A percentile compares a stretch with the other conserved stretches of the same genome.
Conservation (phyloP, 1,140 invertebrate species). For the Monomorium pharaonis region DNA sequence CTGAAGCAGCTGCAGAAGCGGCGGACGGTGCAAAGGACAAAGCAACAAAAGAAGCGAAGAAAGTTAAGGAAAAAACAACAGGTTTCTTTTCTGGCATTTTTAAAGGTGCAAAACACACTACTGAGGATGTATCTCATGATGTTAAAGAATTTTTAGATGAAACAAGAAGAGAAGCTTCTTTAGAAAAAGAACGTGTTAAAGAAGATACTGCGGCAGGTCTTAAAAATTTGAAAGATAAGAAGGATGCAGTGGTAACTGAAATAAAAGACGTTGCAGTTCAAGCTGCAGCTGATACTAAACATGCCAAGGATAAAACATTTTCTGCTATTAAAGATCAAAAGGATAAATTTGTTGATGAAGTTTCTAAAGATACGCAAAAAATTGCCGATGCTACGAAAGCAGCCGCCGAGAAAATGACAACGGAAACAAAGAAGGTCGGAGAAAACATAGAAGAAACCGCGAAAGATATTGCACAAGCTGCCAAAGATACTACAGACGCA, state of each 20-base stretch:
- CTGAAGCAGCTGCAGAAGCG: not conserved
- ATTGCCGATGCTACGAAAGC: slow-evolving; percentile 26
- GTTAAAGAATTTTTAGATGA: slow-evolving; percentile 65
- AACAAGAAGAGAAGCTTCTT: slow-evolving; percentile 59
- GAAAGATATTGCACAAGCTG: slow-evolving; percentile 49
- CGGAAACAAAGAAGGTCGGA: slow-evolving; percentile 37
- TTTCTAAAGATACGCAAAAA: slow-evolving; percentile 51
- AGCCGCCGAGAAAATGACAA: slow-evolving; percentile 24
- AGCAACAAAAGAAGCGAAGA: slow-evolving; percentile 44
- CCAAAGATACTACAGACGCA: not conserved
- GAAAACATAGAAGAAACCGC: too few species aligned
- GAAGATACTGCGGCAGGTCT: not conserved
- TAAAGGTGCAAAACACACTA: slow-evolving; percentile 67
- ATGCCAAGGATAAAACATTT: slow-evolving; percentile 26
- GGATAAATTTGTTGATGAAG: slow-evolving; percentile 42
- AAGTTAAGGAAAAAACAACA: slow-evolving; percentile 60
- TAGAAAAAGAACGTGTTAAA: slow-evolving; percentile 49
- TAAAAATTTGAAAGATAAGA: slow-evolving; percentile 40
- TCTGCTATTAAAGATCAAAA: slow-evolving; percentile 42
- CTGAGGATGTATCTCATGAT: slow-evolving; percentile 59
- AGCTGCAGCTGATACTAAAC: slow-evolving; percentile 36
- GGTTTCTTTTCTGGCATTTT: slow-evolving; percentile 70
- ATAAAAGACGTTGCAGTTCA: too few species aligned
- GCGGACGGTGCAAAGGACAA: not conserved
- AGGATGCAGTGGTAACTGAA: slow-evolving; percentile 33